Percentiles rank a stretch among this genome's conserved stretches.
Evolutionary conservation across 2,797 vertebrate genomes (phyloP).

Genomic region (Acanthurus leucopareius): DNA sequence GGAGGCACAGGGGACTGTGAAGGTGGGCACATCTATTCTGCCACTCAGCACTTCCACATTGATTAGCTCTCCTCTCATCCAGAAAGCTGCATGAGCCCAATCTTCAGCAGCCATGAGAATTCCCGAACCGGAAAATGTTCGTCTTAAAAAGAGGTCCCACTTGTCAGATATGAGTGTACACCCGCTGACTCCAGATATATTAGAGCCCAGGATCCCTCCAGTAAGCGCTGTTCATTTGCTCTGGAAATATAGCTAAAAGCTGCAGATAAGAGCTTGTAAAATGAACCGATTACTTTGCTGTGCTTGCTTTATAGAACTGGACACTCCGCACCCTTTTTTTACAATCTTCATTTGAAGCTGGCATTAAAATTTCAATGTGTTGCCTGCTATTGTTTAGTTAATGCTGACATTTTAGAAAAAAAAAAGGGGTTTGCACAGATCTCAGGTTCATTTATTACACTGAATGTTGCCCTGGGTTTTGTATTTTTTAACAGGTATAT

Average conservation of each 20-base stretch:
- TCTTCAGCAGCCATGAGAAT: constrained; percentile 71
- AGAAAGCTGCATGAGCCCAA: constrained; percentile 54
- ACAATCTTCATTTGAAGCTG: constrained; percentile 15
- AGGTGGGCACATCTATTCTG: constrained; percentile 69
- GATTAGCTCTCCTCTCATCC: constrained; percentile 76
- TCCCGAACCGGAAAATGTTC: constrained; percentile 76
- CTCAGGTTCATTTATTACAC: background rate
- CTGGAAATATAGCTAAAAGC: background rate
- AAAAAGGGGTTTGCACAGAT: background rate
- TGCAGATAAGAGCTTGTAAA: constrained; percentile 34
- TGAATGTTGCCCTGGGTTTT: background rate
- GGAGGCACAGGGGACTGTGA: constrained; percentile 67
- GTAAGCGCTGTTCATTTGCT: constrained; percentile 31
- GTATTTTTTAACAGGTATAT: constrained; percentile 1
- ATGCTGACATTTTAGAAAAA: background rate
- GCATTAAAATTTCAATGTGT: constrained; percentile 4
- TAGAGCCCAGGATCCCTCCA: constrained; percentile 32
- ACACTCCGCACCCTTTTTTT: background rate
- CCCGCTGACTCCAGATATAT: constrained; percentile 75
- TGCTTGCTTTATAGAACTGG: constrained; percentile 32
- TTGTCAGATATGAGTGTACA: constrained; percentile 68
- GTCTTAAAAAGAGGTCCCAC: constrained; percentile 62
- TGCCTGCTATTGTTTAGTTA: constrained; percentile 6
- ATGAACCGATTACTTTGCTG: constrained; percentile 46
- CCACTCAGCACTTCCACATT: constrained; percentile 81